Conservation (phyloP, 2,113 vertebrate genomes). For the Alexandromys fortis region DNA sequence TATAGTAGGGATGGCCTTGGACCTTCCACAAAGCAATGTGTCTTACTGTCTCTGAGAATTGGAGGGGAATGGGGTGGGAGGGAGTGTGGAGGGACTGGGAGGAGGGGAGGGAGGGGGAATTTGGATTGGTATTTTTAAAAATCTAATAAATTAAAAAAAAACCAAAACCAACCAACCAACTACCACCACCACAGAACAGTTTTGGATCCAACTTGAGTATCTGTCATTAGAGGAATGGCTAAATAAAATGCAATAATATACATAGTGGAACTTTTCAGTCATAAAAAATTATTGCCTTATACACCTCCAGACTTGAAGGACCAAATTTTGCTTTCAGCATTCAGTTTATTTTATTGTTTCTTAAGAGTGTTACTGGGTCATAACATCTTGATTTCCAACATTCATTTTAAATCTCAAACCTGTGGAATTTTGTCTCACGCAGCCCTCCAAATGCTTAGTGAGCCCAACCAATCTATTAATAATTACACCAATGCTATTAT, state of each 20-base stretch:
- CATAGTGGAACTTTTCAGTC: not conserved
- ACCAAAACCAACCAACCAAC: too few relatives aligned
- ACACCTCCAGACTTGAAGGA: conserved; percentile 14
- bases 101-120: too few relatives aligned
- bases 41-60: too few relatives aligned
- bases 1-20: too few relatives aligned
- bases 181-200: not conserved
- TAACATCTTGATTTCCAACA: conserved; percentile 27
- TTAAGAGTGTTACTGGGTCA: not conserved
- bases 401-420: conserved; percentile 43
- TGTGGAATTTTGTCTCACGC: conserved; percentile 14
- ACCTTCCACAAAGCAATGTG: too few relatives aligned
- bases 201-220: not conserved
- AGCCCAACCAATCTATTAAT: not conserved
- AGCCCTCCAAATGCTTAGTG: conserved; percentile 7
- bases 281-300: conserved; percentile 54
- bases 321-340: conserved; percentile 34
- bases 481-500: not conserved
- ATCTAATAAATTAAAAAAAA: too few relatives aligned
- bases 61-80: too few relatives aligned
- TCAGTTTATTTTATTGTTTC: conserved; percentile 47
- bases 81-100: too few relatives aligned
- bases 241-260: not conserved
- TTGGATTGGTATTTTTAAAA: too few relatives aligned
- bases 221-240: not conserved